Percentiles rank a stretch among this genome's conserved stretches.
phyloP scores from a whole-genome alignment of 2,888 invertebrate species.

The Hydrotaea diabolus region DNA sequence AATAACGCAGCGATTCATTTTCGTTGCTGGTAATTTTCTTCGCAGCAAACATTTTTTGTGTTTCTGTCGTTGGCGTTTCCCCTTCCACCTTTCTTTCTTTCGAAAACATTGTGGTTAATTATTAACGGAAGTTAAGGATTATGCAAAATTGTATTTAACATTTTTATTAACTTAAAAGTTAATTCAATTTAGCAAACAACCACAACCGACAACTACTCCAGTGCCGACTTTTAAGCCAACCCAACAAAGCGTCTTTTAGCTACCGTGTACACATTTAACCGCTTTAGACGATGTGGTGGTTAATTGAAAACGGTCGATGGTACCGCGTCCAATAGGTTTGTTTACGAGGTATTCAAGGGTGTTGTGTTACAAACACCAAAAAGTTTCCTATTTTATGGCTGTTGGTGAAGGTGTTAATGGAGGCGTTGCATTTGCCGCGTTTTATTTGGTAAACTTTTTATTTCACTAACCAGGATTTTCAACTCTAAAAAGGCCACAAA shows the following conservation, averaged over 20 bases:
- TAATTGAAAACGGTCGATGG: conserved; percentile 4
- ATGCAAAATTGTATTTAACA: conserved; percentile 31
- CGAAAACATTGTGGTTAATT: conserved; percentile 26
- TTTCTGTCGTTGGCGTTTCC: too few species aligned
- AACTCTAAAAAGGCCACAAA: not conserved
- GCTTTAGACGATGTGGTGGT: conserved; percentile 9
- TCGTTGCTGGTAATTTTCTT: too few species aligned
- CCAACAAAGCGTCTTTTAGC: conserved; percentile 11
- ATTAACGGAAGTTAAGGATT: conserved; percentile 40
- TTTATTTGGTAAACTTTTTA: not conserved
- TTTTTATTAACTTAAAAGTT: conserved; percentile 24
- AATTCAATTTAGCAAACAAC: conserved; percentile 8
- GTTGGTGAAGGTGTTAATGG: not conserved
- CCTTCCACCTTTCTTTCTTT: too few species aligned
- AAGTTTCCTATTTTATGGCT: not conserved
- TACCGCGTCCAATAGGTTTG: too few species aligned
- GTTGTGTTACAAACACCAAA: not conserved
- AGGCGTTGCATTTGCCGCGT: not conserved
- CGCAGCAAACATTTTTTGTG: too few species aligned
- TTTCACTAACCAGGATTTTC: not conserved
- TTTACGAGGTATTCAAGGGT: too few species aligned
- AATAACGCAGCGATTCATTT: too few species aligned
- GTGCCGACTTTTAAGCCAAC: not conserved
- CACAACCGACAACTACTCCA: not conserved
- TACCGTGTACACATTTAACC: not conserved